A percentile compares a stretch with the other conserved stretches of the same genome.
These are phyloP conservation scores for Notarius lentiginosus DNA, from an alignment of 2,113 vertebrate genomes.

Conservation along the genomic window DNA sequence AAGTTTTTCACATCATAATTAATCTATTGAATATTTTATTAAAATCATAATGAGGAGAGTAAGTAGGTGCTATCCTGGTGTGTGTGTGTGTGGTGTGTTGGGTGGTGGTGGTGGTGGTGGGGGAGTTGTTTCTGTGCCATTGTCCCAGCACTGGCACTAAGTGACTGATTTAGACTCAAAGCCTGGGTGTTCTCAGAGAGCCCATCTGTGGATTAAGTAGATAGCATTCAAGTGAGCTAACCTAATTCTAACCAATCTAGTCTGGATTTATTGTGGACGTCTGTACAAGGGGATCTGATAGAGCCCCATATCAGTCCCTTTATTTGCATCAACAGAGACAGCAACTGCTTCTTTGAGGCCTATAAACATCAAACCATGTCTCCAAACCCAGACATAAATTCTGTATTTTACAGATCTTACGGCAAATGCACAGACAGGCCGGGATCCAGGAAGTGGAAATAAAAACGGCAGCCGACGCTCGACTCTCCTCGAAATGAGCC, in stretches of 20 bases:
- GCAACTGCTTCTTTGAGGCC: slow-evolving; percentile 71
- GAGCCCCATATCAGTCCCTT: slow-evolving; percentile 76
- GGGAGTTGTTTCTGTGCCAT: slow-evolving; percentile 71
- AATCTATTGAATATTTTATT: slow-evolving; percentile 63
- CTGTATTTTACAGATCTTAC: slow-evolving; percentile 74
- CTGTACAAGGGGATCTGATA: slow-evolving; percentile 81
- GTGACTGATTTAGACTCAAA: slow-evolving; percentile 80
- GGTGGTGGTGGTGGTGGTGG: slow-evolving; percentile 59
- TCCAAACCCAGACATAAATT: slow-evolving; percentile 77
- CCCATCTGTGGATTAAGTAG: slow-evolving; percentile 81
- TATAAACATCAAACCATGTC: slow-evolving; percentile 77
- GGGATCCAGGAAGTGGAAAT: slow-evolving; percentile 70
- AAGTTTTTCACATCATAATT: slow-evolving; percentile 67
- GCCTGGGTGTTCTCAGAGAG: slow-evolving; percentile 76
- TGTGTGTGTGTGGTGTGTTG: slow-evolving; percentile 63
- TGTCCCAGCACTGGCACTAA: slow-evolving; percentile 77
- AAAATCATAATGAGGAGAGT: slow-evolving; percentile 55
- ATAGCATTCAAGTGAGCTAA: slow-evolving; percentile 83
- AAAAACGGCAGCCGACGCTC: slow-evolving; percentile 62
- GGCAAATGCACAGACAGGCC: slow-evolving; percentile 69
- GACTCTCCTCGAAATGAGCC: slow-evolving; percentile 63
- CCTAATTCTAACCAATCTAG: slow-evolving; percentile 79
- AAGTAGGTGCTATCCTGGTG: slow-evolving; percentile 57
- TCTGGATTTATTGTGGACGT: slow-evolving; percentile 77
- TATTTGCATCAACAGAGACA: slow-evolving; percentile 76